Percentiles rank a stretch among this genome's conserved stretches.
These are phyloP conservation scores for Leucophora obtusa DNA, from an alignment of 2,888 invertebrate species.

Conservation along the genomic window DNA sequence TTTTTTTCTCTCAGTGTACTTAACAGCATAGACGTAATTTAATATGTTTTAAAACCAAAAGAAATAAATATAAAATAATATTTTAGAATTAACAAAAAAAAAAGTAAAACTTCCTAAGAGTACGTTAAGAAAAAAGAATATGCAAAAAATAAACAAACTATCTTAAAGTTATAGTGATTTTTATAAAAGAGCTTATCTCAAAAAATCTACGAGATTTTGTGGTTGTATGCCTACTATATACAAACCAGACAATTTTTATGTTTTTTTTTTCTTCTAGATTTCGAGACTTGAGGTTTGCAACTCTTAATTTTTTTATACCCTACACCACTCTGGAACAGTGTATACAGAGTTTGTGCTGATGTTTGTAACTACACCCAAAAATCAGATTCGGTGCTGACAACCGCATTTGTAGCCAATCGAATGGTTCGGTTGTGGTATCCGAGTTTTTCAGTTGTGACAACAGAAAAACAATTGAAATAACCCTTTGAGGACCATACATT, in stretches of 20 bases:
- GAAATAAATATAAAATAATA: conserved; percentile 1
- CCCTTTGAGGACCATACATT: too few relatives aligned
- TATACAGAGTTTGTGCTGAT: too few relatives aligned
- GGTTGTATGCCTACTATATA: conserved; percentile 16
- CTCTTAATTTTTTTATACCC: conserved; percentile 25
- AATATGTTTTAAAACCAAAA: conserved; percentile 3
- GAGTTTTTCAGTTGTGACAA: too few relatives aligned
- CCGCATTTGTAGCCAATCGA: too few relatives aligned
- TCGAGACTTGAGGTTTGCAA: conserved; percentile 40
- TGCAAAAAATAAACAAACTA: conserved; percentile 25
- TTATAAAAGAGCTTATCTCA: conserved; percentile 15
- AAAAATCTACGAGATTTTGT: conserved; percentile 43
- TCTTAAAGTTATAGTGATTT: not conserved
- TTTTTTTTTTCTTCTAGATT: conserved; percentile 25
- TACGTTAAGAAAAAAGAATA: conserved; percentile 9
- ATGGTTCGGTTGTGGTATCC: too few relatives aligned
- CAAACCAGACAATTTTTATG: conserved; percentile 39
- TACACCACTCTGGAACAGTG: too few relatives aligned
- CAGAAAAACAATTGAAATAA: too few relatives aligned
- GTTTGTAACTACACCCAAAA: too few relatives aligned
- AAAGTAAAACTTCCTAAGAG: not conserved
- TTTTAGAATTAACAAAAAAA: not conserved
- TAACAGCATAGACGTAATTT: not conserved
- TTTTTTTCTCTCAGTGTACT: not conserved
- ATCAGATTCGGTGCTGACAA: too few relatives aligned